Evolutionary conservation across 2,888 invertebrate species (phyloP).

Genomic region (Phragmatobia fuliginosa): DNA sequence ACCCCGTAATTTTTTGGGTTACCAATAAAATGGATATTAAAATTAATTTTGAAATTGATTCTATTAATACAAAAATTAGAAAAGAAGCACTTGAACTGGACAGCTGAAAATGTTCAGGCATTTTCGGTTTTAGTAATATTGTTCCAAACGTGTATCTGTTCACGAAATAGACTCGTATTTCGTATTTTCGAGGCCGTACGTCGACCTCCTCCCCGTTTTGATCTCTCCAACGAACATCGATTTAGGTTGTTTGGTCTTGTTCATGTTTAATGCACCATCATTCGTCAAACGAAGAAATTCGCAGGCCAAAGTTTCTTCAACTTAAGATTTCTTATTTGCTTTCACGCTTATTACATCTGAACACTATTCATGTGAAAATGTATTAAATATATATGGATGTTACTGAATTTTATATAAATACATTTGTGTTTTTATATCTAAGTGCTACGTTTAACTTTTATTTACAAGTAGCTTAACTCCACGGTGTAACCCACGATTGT

Average conservation of each 20-base stretch:
- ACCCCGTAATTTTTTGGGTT: no score
- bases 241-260: slow-evolving; percentile 38
- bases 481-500: no score
- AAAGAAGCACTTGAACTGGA: neutral
- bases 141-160: slow-evolving; percentile 48
- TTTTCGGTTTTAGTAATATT: slow-evolving; percentile 49
- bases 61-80: neutral
- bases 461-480: no score
- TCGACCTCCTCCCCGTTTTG: slow-evolving; percentile 60
- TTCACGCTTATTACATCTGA: neutral
- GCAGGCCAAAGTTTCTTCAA: neutral
- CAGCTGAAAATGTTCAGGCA: slow-evolving; percentile 49
- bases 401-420: no score
- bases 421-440: neutral
- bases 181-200: slow-evolving; percentile 63
- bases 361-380: neutral
- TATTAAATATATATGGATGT: neutral
- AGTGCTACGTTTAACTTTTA: neutral
- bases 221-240: slow-evolving; percentile 51
- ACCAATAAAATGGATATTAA: no score
- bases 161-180: slow-evolving; percentile 61
- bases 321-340: neutral
- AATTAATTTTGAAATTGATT: no score
- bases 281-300: neutral
- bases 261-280: slow-evolving; percentile 31